These are phyloP conservation scores for Loxodonta africana DNA, from an alignment of 2,113 vertebrate species.

Conservation along the genomic window DNA sequence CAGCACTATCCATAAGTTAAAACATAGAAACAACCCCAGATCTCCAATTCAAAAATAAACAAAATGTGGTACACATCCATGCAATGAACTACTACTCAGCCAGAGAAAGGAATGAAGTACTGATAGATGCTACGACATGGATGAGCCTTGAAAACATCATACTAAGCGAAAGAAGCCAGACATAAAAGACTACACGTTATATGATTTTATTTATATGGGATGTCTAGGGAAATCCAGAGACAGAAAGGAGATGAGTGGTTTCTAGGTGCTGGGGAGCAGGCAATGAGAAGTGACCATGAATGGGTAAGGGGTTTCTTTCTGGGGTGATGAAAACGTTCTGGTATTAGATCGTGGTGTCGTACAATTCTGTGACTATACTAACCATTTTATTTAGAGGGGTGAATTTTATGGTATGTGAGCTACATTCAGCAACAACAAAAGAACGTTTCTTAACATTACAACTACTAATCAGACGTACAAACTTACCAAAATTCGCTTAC, in stretches of 20 bases:
- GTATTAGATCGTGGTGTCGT: neutral
- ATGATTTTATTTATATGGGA: neutral
- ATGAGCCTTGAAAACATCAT: neutral
- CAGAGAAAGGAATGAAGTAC: neutral
- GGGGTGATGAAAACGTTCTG: neutral
- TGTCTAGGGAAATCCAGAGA: neutral
- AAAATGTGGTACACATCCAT: neutral
- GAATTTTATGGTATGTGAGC: neutral
- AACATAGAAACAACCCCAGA: neutral
- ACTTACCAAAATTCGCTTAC: slow-evolving; percentile 98
- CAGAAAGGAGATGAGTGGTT: neutral
- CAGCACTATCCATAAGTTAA: neutral
- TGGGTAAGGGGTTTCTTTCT: rapidly evolving
- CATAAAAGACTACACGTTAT: neutral
- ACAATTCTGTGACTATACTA: neutral
- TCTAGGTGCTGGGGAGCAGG: neutral
- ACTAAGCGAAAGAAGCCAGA: neutral
- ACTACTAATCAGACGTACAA: slow-evolving; percentile 47
- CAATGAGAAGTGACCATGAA: neutral
- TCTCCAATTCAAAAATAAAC: neutral
- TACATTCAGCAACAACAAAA: neutral
- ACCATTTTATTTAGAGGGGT: neutral
- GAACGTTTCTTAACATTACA: neutral
- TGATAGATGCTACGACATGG: neutral
- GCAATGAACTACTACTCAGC: neutral